phyloP scores from a whole-genome alignment of 2,888 invertebrate species.

The Eumerus sabulonum region DNA sequence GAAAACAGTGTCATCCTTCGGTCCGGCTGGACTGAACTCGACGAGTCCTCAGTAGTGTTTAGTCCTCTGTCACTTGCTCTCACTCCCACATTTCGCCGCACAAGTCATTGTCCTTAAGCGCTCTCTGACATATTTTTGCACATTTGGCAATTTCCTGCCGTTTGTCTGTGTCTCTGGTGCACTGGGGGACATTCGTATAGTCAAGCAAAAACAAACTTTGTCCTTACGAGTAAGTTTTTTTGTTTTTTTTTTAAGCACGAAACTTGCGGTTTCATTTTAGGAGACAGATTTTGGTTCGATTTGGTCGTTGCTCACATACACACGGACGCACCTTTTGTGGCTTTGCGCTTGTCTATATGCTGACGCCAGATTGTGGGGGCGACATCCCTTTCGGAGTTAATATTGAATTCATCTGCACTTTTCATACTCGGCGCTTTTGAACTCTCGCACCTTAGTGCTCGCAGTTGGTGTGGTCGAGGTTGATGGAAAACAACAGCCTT shows the following conservation, averaged over 20 bases:
- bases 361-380: conserved; percentile 10
- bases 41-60: conserved; percentile 1
- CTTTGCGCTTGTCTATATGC: conserved; percentile 1
- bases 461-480: not conserved
- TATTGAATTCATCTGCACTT: conserved; percentile 51
- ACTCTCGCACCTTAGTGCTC: conserved; percentile 33
- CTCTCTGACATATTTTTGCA: conserved; percentile 57
- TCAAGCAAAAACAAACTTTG: conserved; percentile 31
- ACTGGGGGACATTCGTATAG: too few species aligned
- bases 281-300: conserved; percentile 29
- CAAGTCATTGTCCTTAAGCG: conserved; percentile 62
- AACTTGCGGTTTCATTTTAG: conserved; percentile 3
- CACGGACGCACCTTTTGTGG: conserved; percentile 8
- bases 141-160: conserved; percentile 35
- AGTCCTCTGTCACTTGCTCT: too few species aligned
- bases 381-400: conserved; percentile 50
- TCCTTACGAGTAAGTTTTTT: conserved; percentile 8
- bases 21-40: conserved; percentile 35
- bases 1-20: conserved; percentile 51
- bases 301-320: conserved; percentile 27
- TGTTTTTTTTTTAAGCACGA: too few species aligned
- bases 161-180: conserved; percentile 25
- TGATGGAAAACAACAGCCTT: conserved; percentile 40
- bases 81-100: conserved; percentile 24
- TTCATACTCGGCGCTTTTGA: not conserved